Conservation (phyloP, 2,113 vertebrate genomes). For the Lutjanus erythropterus region DNA sequence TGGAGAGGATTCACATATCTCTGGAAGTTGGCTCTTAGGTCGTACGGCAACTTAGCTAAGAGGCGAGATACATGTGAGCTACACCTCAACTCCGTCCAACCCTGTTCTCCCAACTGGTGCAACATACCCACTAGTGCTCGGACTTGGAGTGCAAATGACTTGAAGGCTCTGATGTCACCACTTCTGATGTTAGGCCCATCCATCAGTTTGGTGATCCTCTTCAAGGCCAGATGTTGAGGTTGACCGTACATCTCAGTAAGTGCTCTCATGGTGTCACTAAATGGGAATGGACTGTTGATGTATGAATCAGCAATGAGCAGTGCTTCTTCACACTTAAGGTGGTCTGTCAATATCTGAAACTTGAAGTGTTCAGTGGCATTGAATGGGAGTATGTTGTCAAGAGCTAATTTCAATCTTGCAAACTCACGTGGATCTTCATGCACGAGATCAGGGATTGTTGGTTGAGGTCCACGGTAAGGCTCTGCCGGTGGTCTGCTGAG, state of each 20-base stretch:
- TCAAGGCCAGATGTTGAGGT: not conserved
- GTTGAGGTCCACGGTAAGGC: no score
- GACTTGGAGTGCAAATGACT: not conserved
- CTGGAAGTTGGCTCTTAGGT: constrained; percentile 11
- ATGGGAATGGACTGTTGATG: not conserved
- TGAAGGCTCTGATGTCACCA: constrained; percentile 12
- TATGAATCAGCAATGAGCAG: not conserved
- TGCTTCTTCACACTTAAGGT: not conserved
- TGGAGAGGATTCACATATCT: constrained; percentile 12
- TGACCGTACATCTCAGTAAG: not conserved
- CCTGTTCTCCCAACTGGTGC: not conserved
- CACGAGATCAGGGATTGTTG: not conserved
- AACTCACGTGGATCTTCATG: not conserved
- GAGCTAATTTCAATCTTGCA: not conserved
- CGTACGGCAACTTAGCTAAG: constrained; percentile 24
- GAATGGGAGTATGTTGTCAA: not conserved
- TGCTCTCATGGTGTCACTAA: not conserved
- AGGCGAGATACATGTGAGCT: constrained; percentile 10
- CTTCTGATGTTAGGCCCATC: not conserved
- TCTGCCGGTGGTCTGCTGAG: no score
- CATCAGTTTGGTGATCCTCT: not conserved
- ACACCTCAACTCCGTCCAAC: not conserved
- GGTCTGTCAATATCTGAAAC: not conserved
- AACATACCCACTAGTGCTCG: not conserved
- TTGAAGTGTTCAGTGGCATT: not conserved